A percentile compares a stretch with the other conserved stretches of the same genome.
phyloP scores from a whole-genome alignment of 2,888 invertebrate species.

The Cenopis cana region DNA sequence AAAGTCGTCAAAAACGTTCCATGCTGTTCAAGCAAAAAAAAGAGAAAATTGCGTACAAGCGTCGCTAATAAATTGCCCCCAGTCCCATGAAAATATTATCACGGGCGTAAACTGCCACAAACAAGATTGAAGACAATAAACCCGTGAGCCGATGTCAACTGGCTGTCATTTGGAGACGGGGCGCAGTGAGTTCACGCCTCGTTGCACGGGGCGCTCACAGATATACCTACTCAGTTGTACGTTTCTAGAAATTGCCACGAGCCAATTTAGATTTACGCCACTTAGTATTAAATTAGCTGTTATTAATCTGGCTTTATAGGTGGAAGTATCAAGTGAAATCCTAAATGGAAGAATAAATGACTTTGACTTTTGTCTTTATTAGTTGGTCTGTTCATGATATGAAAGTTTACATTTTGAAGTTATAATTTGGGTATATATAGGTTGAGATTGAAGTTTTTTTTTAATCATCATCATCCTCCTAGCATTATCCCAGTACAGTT shows the following conservation, averaged over 20 bases:
- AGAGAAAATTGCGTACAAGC: neutral
- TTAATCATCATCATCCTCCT: too few relatives aligned
- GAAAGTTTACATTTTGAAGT: too few relatives aligned
- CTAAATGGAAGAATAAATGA: too few relatives aligned
- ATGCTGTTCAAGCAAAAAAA: neutral
- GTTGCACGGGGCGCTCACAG: conserved; percentile 4
- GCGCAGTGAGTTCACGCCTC: conserved; percentile 2
- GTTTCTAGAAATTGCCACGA: neutral
- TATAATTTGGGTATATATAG: too few relatives aligned
- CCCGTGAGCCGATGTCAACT: conserved; percentile 53
- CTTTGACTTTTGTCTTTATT: too few relatives aligned
- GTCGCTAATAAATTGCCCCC: conserved; percentile 43
- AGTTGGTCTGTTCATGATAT: too few relatives aligned
- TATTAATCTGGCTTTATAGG: neutral
- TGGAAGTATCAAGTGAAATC: too few relatives aligned
- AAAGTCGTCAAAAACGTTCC: neutral
- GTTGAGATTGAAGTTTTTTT: too few relatives aligned
- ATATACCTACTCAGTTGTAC: neutral
- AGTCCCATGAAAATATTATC: conserved; percentile 44
- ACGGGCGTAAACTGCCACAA: conserved; percentile 44
- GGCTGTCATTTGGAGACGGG: conserved; percentile 52
- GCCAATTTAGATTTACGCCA: neutral
- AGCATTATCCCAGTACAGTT: too few relatives aligned
- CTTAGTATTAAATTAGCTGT: neutral
- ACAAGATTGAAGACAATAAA: conserved; percentile 58